phyloP scores from a whole-genome alignment of 2,888 invertebrate genomes.

The Dolomedes plantarius region DNA sequence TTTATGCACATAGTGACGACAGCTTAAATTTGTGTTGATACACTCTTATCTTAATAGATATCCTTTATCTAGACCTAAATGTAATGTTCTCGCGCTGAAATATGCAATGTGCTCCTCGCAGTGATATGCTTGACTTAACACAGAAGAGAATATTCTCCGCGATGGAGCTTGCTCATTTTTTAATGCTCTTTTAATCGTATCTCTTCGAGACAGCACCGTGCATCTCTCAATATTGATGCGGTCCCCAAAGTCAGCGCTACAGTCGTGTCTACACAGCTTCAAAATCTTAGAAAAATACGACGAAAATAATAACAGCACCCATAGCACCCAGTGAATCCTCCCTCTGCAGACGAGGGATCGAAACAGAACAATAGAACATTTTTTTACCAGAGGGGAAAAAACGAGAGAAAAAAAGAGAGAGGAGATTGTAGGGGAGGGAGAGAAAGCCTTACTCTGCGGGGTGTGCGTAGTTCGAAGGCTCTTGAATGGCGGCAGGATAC shows the following conservation, averaged over 20 bases:
- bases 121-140: no score
- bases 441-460: constrained; percentile 19
- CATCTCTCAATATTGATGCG: constrained; percentile 10
- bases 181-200: no score
- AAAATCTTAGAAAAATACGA: not conserved
- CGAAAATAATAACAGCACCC: not conserved
- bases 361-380: constrained; percentile 25
- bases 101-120: no score
- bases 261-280: not conserved
- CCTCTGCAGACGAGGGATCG: constrained; percentile 15
- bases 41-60: no score
- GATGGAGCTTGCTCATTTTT: no score
- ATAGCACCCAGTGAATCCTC: constrained; percentile 1
- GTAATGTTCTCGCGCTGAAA: no score
- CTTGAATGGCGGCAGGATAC: constrained; percentile 71
- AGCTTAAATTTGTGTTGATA: no score
- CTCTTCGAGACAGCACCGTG: no score
- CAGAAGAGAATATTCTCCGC: no score
- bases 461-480: constrained; percentile 28
- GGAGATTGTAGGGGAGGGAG: not conserved
- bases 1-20: no score
- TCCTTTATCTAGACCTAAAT: no score
- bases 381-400: constrained; percentile 12
- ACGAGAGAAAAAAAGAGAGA: not conserved
- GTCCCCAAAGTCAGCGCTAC: not conserved